phyloP scores from a whole-genome alignment of 2,113 vertebrate species.

The Cryptomyrus ogoouensis region DNA sequence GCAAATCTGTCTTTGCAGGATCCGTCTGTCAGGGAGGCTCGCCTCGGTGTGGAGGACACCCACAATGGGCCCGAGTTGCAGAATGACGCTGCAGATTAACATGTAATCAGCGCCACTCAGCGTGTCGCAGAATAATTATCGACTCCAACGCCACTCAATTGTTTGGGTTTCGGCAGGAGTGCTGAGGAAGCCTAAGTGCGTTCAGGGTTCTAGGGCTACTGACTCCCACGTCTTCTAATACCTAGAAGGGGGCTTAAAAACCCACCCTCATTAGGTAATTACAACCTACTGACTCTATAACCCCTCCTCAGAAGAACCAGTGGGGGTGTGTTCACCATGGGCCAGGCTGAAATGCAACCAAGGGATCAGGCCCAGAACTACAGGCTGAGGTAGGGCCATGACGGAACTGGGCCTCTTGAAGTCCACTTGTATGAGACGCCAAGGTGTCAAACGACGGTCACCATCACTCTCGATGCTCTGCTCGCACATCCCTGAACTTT shows the following conservation, averaged over 20 bases:
- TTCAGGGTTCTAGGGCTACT: background rate
- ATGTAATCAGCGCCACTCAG: background rate
- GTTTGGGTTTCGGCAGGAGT: background rate
- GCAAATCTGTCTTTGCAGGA: background rate
- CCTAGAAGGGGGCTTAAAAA: background rate
- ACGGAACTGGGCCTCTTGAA: background rate
- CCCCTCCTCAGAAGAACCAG: background rate
- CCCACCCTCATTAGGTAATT: background rate
- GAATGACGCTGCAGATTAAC: background rate
- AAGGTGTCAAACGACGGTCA: background rate
- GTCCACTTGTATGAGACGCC: background rate
- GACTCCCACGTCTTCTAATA: background rate
- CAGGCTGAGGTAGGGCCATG: background rate
- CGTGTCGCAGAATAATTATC: background rate
- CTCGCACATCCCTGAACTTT: background rate
- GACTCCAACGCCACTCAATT: background rate
- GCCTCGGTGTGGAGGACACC: background rate
- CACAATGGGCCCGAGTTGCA: background rate
- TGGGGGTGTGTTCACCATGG: background rate
- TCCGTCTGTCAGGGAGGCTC: background rate
- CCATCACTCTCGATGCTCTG: background rate
- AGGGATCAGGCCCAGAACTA: background rate
- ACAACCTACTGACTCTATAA: background rate
- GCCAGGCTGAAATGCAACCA: background rate
- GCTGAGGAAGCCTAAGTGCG: background rate